Evolutionary conservation across 1,140 invertebrate genomes (phyloP), one percentile per base, ranked within the genome.

Genomic region (Drosophila lacteicornis): DNA sequence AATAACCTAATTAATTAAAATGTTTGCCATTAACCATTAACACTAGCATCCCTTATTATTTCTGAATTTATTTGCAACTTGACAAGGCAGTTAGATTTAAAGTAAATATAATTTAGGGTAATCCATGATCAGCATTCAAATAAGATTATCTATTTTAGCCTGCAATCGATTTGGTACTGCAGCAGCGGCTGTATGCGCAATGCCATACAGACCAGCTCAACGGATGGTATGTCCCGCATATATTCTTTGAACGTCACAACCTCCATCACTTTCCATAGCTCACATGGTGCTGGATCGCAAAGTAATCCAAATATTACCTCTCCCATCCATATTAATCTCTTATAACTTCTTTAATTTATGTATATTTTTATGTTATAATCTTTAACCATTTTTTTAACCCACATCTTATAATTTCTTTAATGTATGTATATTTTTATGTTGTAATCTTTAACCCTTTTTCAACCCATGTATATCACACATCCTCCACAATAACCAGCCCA

Each of bases 111-210:
- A 36, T 36, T 36, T 11, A 43, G 33, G 13, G 12, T 8, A 22
- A 15, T 15, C 33, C 42, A n/a, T 30, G n/a, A 15, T 11, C 8
- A 36, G 27, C 17, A 15, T 22, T 27, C 22, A 13, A 50, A n/a
- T 25, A 12, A 22, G 43, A 51, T 25, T 30, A 19, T 9, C 30
- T 55, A 5, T 47, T 57, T 3, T 61, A 92, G 91, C 8, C 53
- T 92, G 4, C 91, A 92, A 81, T 87, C 91, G 12, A 81, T 90
- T 69, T 92, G 91, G 91, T 92, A 81, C 62, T 92, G 91, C 58
- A 63, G 74, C 30, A 75, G 82, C 13, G 82, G 88, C 36, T 92
- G 91, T 40, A 53, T 78, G 43, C 76, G 91, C n/a, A 92, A 92
- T 67, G 91, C 80, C n/a, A 75, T 92, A 43, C 88, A 87, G 70